Percentiles rank a stretch among this genome's conserved stretches.
These are phyloP conservation scores for Adelognathus sp. DNA, from an alignment of 2,888 invertebrate species.

Conservation along the genomic window DNA sequence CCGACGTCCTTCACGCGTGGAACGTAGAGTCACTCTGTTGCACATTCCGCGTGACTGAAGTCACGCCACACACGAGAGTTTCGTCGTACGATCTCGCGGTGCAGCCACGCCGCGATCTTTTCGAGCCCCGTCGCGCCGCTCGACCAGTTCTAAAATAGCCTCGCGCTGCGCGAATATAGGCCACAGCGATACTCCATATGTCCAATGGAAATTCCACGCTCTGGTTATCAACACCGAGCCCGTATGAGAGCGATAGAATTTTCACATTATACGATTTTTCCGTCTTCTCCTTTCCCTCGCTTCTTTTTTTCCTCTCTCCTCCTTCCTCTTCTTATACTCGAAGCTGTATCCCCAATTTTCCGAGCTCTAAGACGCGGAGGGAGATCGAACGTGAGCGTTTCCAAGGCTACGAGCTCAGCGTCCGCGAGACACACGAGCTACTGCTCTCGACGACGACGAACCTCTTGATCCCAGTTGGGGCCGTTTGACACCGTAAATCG, in stretches of 20 bases:
- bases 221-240: constrained; percentile 52
- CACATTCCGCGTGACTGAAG: neutral
- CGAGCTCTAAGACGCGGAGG: neutral
- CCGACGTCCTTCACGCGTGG: neutral
- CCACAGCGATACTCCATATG: constrained; percentile 65
- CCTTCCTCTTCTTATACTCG: neutral
- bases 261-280: neutral
- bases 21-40: neutral
- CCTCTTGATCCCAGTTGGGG: constrained; percentile 23
- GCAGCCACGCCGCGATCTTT: constrained; percentile 19
- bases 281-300: neutral
- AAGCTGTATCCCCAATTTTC: neutral
- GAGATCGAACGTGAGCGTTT: neutral
- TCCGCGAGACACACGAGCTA: neutral
- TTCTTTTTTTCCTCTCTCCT: neutral
- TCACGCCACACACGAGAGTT: neutral
- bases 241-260: neutral
- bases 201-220: constrained; percentile 64
- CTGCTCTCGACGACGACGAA: neutral
- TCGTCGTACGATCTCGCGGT: neutral
- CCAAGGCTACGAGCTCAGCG: constrained; percentile 4
- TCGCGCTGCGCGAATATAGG: constrained; percentile 68
- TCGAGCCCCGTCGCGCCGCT: constrained; percentile 1
- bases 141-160: constrained; percentile 68
- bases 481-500: constrained; percentile 18